Base-by-base conservation (phyloP, 53 echinoderm and acorn worm genomes). In the Mesocentrotus franciscanus region DNA sequence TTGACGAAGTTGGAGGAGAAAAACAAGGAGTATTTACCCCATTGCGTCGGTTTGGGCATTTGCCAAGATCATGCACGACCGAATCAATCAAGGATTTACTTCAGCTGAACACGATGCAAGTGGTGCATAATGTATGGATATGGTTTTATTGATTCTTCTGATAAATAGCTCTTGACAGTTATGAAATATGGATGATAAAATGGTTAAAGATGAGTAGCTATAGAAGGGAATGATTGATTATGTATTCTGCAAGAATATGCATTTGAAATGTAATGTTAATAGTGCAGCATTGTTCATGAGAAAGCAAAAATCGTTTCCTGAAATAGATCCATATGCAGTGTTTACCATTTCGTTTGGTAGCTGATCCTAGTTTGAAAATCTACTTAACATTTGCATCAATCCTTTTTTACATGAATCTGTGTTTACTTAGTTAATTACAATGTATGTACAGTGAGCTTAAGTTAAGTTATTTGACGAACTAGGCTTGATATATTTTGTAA, bases 1-100 rank as follows among this genome's bases (percentile, higher is more conserved):
- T 42, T 81, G 81, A 81, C 42, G 9, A 87, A 58, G 26, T 87
- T 26, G 58, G 58, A 58, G 58, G 58, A 10, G 15, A 27, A 87
- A 87, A 57, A 56, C 26, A 57, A 58, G 57, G 91, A 91, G 33
- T 64, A 91, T 91, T 61, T 91, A 36, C 34, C 78, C 93, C 56
- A 81, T 83, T 83, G 93, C 83, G 83, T 93, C 83, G 93, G 81
- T 61, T 93, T 93, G 93, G 93, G 93, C 36, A 32, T 26, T 36
- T 93, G 93, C 93, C 93, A 93, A 93, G 60, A 93, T 33, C 74
- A 72, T 29, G 64, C 91, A 66, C 64, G 30, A 64, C 22, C 91
- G 68, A 68, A 34, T 34, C 62, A 64, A 64, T 68, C 62, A 68
- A 33, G 55, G 64, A 91, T 35, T 39, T 36, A 59, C 9, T 90